A percentile compares a stretch with the other conserved stretches of the same genome.
Conservation (phyloP, 2,797 vertebrate genomes). For the Siniperca undulata region DNA sequence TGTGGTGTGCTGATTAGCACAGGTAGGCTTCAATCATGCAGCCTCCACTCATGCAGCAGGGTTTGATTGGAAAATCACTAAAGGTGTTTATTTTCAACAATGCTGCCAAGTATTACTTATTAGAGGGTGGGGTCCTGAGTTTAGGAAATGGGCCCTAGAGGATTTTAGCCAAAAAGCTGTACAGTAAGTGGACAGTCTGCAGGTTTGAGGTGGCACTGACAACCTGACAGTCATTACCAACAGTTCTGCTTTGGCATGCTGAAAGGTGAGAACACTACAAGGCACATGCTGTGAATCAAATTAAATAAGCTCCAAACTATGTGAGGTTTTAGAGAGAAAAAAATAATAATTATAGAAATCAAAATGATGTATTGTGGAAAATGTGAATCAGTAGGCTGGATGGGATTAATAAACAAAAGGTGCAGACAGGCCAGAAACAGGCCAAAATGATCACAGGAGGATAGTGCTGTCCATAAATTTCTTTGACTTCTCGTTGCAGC, state of each 20-base stretch:
- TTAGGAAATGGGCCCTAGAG: slow-evolving; percentile 31
- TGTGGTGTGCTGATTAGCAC: slow-evolving; percentile 28
- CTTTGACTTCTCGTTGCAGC: slow-evolving; percentile 39
- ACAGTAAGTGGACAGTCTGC: slow-evolving; percentile 21
- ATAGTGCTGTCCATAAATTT: slow-evolving; percentile 66
- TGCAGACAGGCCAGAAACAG: slow-evolving; percentile 44
- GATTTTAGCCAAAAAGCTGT: slow-evolving; percentile 37
- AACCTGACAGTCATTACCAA: slow-evolving; percentile 40
- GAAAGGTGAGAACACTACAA: slow-evolving; percentile 55
- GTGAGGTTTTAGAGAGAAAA: slow-evolving; percentile 30
- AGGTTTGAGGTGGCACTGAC: slow-evolving; percentile 50
- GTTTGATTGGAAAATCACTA: slow-evolving; percentile 53
- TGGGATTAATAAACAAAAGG: slow-evolving; percentile 70
- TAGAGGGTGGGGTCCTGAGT: slow-evolving; percentile 6
- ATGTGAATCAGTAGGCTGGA: slow-evolving; percentile 65
- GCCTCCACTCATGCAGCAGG: slow-evolving; percentile 25
- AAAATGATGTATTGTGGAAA: slow-evolving; percentile 76
- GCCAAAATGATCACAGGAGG: slow-evolving; percentile 65
- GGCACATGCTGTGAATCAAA: slow-evolving; percentile 33
- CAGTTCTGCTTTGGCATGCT: slow-evolving; percentile 31
- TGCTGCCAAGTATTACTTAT: slow-evolving; percentile 47
- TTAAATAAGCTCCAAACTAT: slow-evolving; percentile 60
- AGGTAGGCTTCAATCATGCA: slow-evolving; percentile 36
- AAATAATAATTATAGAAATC: slow-evolving; percentile 45
- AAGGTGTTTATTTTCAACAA: slow-evolving; percentile 59